Evolutionary conservation across 2,113 vertebrate species (phyloP).

Genomic region (Eptatretus burgeri): DNA sequence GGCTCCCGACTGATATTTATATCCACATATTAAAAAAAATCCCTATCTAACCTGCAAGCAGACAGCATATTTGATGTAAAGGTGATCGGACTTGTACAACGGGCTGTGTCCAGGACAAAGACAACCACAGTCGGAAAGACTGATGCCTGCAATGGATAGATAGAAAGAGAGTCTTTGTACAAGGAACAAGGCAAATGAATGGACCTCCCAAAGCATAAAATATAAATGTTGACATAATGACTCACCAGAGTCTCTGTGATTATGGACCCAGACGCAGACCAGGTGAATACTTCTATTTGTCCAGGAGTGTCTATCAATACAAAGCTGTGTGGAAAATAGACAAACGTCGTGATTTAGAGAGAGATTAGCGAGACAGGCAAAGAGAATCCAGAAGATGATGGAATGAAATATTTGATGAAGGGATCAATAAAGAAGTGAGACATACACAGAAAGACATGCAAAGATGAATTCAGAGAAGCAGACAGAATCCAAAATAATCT

Average conservation of each 20-base stretch:
- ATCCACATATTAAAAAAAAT: no score
- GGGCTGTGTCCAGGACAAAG: slow-evolving; percentile 91
- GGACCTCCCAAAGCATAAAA: no score
- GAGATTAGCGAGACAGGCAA: no score
- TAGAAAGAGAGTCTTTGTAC: not conserved
- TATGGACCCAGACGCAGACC: slow-evolving; percentile 89
- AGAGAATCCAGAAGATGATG: no score
- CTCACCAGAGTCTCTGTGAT: slow-evolving; percentile 74
- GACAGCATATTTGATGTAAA: slow-evolving; percentile 99
- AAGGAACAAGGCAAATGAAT: no score
- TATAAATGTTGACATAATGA: not conserved
- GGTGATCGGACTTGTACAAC: slow-evolving; percentile 66
- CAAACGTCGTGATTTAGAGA: no score
- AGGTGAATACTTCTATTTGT: slow-evolving; percentile 92
- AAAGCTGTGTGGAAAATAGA: slow-evolving; percentile 20
- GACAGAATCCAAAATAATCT: no score
- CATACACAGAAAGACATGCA: no score
- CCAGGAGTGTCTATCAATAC: slow-evolving; percentile 88
- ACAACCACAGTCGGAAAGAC: slow-evolving; percentile 63
- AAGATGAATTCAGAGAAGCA: no score
- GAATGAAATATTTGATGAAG: no score
- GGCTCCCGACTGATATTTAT: no score
- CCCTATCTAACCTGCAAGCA: slow-evolving; percentile 46
- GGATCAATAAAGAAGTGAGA: no score
- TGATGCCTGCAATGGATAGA: slow-evolving; percentile 29